Base-by-base conservation (phyloP, 92 coral and sea anemone genomes). In the Hydrozoanthus gracilis region DNA sequence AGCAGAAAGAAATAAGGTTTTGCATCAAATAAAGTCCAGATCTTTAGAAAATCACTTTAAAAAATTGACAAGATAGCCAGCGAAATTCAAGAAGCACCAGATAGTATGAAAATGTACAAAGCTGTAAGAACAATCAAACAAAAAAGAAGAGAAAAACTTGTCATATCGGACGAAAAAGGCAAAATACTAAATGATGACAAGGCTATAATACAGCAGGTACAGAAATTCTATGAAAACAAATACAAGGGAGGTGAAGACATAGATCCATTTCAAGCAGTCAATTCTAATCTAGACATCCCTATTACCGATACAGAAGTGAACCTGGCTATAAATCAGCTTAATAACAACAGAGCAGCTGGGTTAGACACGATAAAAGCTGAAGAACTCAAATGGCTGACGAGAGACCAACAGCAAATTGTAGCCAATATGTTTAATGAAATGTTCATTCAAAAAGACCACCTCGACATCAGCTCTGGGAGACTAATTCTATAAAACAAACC, bases 351-450 rank as follows among this genome's bases (percentile, higher is more conserved):
- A 18, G 71, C 71, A 66, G 71, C 71, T 66, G 71, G 35, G 4
- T 18, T 66, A 18, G 71, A 66, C 71, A 4, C 71, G 20, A 66
- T 66, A 13, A 66, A 66, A 18, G 71, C 71, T 13, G 71, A 66
- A 18, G 71, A 66, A 66, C 71, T 66, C 35, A 66, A 66, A 66
- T 13, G 71, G 27, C 71, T 66, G 5, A 66, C 71, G 16, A 13
- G 16, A 66, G 35, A 66, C 27, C 71, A 66, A 18, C 71, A 66
- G 27, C 16, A 18, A 18, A 66, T 66, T 66, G 27, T 66, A 66
- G 71, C 71, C 71, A 18, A 66, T 66, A 3, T 66, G 71, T 66
- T 66, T 66, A 66, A 66, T 66, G 71, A 66, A 66, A 66, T 66
- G 71, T 66, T 66, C 35, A 66, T 18, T 3, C 16, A 66, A 66